Evolutionary conservation across 2,797 vertebrate genomes (phyloP), one percentile per base, ranked within the genome.

Genomic region (Anomalospiza imberbis): DNA sequence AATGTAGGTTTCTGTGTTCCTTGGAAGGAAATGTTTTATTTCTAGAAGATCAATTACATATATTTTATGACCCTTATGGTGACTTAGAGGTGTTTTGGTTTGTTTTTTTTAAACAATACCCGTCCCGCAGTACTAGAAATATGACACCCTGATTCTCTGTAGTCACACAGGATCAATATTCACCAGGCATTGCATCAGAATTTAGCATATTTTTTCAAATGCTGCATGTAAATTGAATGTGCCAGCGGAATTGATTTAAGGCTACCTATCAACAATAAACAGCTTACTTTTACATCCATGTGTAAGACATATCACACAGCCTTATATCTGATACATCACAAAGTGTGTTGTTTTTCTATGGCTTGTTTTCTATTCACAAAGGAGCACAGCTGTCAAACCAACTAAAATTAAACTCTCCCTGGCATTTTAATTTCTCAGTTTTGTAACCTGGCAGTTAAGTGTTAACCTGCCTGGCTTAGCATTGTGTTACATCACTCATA

Each of bases 381-480:
- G 48, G 29, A 63, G 31, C 50, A 74, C 9, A 55, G 34, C 48
- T 83, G 22, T 74, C 79, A 85, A 70, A 51, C 10, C 63, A 80
- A 53, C 21, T 20, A 17, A 83, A 94, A 57, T 48, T 0, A 90
- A 83, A 72, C 54, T 72, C 45, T 72, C 45, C 32, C 18, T 51
- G 53, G 55, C 21, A 66, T 88, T 91, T 96, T 91, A 68, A 76
- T 79, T 85, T 89, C 58, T 95, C 76, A 74, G 29, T 21, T 57
- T 88, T 78, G 31, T 77, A 68, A 47, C 42, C 44, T 92, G 80
- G 40, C 62, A 82, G 66, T 93, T 89, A 81, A 54, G 13, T 80
- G n/a, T 74, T 95, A 94, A 85, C 68, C 34, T 89, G 40, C 20
- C 70, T 79, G 48, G 25, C 11, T 88, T 61, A 82, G 38, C 36